Evolutionary conservation across 2,797 vertebrate genomes (phyloP).

Genomic region (Ambastaia sidthimunki): DNA sequence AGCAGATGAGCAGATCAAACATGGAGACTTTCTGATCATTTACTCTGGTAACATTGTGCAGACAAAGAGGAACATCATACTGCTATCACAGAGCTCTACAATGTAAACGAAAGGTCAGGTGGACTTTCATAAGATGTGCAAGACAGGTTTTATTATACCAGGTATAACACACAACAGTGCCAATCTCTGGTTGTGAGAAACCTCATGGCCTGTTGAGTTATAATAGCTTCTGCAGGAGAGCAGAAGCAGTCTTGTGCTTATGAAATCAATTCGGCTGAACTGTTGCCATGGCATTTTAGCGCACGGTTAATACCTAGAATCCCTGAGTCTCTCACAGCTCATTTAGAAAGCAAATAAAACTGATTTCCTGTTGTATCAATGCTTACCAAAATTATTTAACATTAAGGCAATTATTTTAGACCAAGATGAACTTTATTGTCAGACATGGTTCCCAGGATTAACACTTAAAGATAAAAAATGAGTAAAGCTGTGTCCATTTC

Average conservation of each 20-base stretch:
- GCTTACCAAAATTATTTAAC: not conserved
- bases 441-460: no score
- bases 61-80: not conserved
- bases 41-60: not conserved
- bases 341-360: no score
- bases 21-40: constrained; percentile 31
- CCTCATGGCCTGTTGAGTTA: not conserved
- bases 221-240: not conserved
- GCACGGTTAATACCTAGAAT: constrained; percentile 4
- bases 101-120: not conserved
- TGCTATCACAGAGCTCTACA: not conserved
- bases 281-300: constrained; percentile 34
- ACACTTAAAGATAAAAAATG: no score
- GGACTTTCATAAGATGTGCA: not conserved
- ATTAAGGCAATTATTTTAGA: no score
- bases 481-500: no score
- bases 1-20: constrained; percentile 44
- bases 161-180: not conserved
- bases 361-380: not conserved
- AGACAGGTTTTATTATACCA: not conserved
- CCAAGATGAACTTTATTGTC: no score
- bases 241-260: constrained; percentile 1
- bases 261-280: constrained; percentile 21
- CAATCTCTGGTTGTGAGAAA: not conserved
- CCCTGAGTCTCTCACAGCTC: not conserved